Percentiles rank a stretch among this genome's conserved stretches.
These are phyloP conservation scores for Heliconius hermathena DNA, from an alignment of 1,140 invertebrate genomes.

Conservation along the genomic window DNA sequence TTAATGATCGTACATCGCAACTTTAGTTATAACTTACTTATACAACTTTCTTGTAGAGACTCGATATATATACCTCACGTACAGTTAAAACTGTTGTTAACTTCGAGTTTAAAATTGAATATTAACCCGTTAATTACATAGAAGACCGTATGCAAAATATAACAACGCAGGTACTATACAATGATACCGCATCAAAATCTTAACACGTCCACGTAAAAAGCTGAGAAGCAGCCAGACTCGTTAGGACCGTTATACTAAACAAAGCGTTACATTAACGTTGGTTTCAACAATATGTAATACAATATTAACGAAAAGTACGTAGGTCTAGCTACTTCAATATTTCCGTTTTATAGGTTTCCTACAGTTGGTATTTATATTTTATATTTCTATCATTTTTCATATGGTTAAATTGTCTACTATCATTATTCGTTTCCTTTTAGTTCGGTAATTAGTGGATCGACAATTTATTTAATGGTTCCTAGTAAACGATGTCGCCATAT, in stretches of 20 bases:
- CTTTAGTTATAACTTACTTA: no score
- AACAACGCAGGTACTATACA: conserved; percentile 16
- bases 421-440: conserved; percentile 21
- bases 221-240: conserved; percentile 25
- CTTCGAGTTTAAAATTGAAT: conserved; percentile 34
- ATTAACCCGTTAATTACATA: conserved; percentile 27
- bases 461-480: conserved; percentile 42
- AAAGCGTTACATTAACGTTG: conserved; percentile 24
- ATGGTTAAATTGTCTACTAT: neutral
- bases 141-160: conserved; percentile 14
- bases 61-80: no score
- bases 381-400: neutral
- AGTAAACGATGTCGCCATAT: conserved; percentile 34
- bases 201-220: conserved; percentile 30
- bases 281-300: conserved; percentile 14
- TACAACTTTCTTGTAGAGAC: no score
- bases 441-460: conserved; percentile 36
- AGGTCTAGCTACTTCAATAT: neutral
- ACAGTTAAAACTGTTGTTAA: conserved; percentile 11
- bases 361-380: neutral
- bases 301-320: conserved; percentile 8
- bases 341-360: neutral
- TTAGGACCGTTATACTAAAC: conserved; percentile 25
- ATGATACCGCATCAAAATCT: conserved; percentile 39
- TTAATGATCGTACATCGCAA: no score